Conservation (phyloP, 2,888 invertebrate genomes). For the Thysanoteuthis rhombus region DNA sequence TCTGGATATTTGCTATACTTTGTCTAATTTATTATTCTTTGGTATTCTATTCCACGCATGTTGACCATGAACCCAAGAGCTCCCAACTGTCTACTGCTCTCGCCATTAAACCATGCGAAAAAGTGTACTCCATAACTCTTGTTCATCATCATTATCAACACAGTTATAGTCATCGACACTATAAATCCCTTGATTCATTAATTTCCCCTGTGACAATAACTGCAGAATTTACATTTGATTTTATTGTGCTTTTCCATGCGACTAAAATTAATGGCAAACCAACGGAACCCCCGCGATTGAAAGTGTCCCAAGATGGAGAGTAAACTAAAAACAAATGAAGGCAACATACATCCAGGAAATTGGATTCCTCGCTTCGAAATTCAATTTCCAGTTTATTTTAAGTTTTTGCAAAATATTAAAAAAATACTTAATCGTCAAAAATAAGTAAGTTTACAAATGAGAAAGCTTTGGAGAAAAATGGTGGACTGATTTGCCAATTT, state of each 20-base stretch:
- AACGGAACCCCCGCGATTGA: neutral
- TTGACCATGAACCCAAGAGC: neutral
- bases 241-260: neutral
- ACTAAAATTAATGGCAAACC: neutral
- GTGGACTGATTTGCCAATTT: too few relatives aligned
- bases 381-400: neutral
- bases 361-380: neutral
- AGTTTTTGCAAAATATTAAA: neutral
- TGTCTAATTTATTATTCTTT: neutral
- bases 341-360: neutral
- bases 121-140: neutral
- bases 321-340: neutral
- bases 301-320: neutral
- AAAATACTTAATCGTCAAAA: neutral
- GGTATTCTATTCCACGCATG: neutral
- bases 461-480: too few relatives aligned
- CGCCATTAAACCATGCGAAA: neutral
- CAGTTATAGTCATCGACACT: neutral
- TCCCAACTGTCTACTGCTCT: neutral
- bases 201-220: neutral
- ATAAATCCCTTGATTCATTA: neutral
- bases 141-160: neutral
- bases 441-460: too few relatives aligned
- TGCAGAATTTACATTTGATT: neutral
- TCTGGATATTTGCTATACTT: neutral